These are phyloP conservation scores for Diarsia mendica DNA, from an alignment of 2,888 invertebrate genomes.

Conservation along the genomic window DNA sequence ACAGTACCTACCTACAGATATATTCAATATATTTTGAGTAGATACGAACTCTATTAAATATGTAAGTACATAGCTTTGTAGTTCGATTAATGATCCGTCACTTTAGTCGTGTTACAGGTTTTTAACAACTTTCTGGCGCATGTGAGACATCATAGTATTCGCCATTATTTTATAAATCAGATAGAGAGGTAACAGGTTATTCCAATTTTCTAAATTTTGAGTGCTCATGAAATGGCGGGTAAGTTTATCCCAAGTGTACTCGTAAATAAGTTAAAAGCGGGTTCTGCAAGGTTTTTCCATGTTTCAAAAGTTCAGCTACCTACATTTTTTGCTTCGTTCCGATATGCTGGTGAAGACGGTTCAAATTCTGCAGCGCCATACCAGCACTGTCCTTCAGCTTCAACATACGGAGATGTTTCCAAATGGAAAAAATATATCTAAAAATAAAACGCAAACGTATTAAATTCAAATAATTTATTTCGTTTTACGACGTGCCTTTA, in stretches of 20 bases:
- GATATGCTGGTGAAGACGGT: not conserved
- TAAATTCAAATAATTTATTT: conserved; percentile 80
- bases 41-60: not conserved
- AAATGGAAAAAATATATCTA: not conserved
- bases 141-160: not conserved
- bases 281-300: not conserved
- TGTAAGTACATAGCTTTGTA: not conserved
- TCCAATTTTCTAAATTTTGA: not conserved
- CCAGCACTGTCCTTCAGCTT: not conserved
- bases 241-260: too few species aligned
- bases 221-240: too few species aligned
- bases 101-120: too few species aligned
- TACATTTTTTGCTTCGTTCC: not conserved
- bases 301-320: not conserved
- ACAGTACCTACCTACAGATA: not conserved
- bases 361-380: not conserved
- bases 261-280: too few species aligned
- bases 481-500: conserved; percentile 85
- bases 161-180: not conserved
- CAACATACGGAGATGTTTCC: not conserved
- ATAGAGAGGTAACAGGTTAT: too few species aligned
- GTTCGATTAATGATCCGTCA: too few species aligned
- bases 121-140: not conserved
- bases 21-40: not conserved
- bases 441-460: conserved; percentile 30